Evolutionary conservation across 2,888 invertebrate genomes (phyloP).

Genomic region (Drosophila helvetica): DNA sequence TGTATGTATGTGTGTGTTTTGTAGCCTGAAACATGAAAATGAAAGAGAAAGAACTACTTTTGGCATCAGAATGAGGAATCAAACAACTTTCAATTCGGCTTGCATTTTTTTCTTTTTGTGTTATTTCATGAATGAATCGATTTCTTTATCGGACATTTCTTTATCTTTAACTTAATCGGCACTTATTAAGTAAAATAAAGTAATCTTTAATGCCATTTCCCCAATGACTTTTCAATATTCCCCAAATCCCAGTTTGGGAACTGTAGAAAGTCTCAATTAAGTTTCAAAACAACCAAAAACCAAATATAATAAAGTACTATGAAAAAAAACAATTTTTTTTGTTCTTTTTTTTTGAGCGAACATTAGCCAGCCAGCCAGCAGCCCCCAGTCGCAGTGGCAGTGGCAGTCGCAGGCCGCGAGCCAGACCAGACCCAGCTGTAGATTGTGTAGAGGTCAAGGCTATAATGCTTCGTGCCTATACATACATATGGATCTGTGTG

Average conservation of each 20-base stretch:
- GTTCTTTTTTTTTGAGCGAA: too few species aligned
- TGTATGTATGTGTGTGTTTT: too few species aligned
- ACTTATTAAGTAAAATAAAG: too few species aligned
- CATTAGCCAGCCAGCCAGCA: conserved; percentile 20
- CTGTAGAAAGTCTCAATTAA: conserved; percentile 27
- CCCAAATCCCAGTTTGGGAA: neutral
- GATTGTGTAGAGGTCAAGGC: conserved; percentile 73
- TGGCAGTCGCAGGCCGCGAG: too few species aligned
- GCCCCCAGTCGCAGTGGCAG: neutral
- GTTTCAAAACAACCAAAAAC: conserved; percentile 20
- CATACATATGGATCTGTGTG: neutral
- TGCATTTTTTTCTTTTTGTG: too few species aligned
- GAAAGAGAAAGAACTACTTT: too few species aligned
- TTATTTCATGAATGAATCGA: too few species aligned
- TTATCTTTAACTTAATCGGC: too few species aligned
- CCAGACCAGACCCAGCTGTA: conserved; percentile 16
- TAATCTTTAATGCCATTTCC: neutral
- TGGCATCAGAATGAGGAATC: too few species aligned
- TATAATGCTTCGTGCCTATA: conserved; percentile 38
- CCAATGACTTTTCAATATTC: neutral
- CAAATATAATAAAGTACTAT: conserved; percentile 2
- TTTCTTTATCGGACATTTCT: too few species aligned
- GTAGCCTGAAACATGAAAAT: too few species aligned
- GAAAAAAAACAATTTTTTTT: conserved; percentile 26
- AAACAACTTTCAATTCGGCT: too few species aligned